Evolutionary conservation across 2,113 vertebrate genomes (phyloP), one percentile per base, ranked within the genome.

Genomic region (Aspidoscelis tigris): DNA sequence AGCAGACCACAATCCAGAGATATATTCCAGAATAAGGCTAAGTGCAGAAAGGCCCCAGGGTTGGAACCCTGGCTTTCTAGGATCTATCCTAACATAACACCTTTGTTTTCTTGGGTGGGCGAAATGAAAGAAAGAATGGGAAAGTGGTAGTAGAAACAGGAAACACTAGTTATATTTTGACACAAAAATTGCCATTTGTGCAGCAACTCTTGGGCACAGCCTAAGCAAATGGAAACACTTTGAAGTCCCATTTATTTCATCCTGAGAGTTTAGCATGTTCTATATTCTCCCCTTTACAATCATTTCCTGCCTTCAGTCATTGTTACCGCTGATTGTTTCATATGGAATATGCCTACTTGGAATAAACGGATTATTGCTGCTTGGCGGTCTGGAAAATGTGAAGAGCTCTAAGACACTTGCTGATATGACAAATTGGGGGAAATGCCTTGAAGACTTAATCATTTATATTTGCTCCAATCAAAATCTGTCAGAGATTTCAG

Each of bases 221-320:
- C 65, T 50, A 58, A 24, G 12, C 47, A 58, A 83, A 21, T 26
- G 24, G 14, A 76, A 53, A 2, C 18, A 24, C 61, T 55, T 58
- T 43, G 24, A 84, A 70, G 66, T 70, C 53, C 20, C 82, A 84
- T 84, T 78, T 78, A 78, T 78, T 84, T 78, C 50, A 41, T 39
- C n/a, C n/a, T 39, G 21, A 72, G 22, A 69, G 2, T 76, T 83
- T 77, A 61, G 39, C 22, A 70, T 58, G 24, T 55, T 47, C 33
- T 5, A n/a, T 69, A 55, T 58, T 69, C 50, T 71, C 12, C 11
- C 14, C 24, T 77, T 75, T 50, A 33, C 41, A 43, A 78, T 78
- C 39, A 44, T 78, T 70, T 77, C 33, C 65, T 58, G 11, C 68
- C 47, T 43, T 84, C 53, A 43, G 50, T 71, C 55, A 50, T 71